Percentiles rank a stretch among this genome's conserved stretches.
phyloP scores from a whole-genome alignment of 2,888 invertebrate species.

The Zootermopsis nevadensis region DNA sequence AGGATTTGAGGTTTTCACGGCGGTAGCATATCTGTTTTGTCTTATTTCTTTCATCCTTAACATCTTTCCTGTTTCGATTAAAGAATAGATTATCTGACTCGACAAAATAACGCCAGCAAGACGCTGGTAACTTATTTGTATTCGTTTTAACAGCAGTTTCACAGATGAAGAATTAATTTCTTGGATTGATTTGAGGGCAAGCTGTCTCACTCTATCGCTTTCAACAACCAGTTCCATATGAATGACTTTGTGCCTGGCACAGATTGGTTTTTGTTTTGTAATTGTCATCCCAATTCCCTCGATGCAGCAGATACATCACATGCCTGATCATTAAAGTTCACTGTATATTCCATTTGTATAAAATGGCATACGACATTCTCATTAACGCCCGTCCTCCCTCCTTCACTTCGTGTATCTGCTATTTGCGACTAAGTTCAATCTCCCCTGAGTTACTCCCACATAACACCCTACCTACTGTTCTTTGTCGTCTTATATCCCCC shows the following conservation, averaged over 20 bases:
- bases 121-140: too few species aligned
- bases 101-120: too few species aligned
- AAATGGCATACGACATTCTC: not conserved
- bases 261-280: constrained; percentile 11
- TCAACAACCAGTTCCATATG: not conserved
- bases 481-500: not conserved
- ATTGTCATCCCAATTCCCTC: not conserved
- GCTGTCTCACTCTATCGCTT: too few species aligned
- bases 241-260: not conserved
- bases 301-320: not conserved
- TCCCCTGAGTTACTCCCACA: not conserved
- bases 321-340: not conserved
- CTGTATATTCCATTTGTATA: not conserved
- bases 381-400: not conserved
- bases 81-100: too few species aligned
- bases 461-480: not conserved
- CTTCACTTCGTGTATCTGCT: not conserved
- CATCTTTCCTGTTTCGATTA: too few species aligned
- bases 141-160: too few species aligned
- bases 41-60: too few species aligned
- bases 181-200: too few species aligned
- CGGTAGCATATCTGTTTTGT: too few species aligned
- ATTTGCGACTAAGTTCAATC: too few species aligned
- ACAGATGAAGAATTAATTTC: too few species aligned
- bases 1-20: too few species aligned